Percentiles rank a stretch among this genome's conserved stretches.
phyloP scores from a whole-genome alignment of 2,113 vertebrate species.

The Puntigrus tetrazona region DNA sequence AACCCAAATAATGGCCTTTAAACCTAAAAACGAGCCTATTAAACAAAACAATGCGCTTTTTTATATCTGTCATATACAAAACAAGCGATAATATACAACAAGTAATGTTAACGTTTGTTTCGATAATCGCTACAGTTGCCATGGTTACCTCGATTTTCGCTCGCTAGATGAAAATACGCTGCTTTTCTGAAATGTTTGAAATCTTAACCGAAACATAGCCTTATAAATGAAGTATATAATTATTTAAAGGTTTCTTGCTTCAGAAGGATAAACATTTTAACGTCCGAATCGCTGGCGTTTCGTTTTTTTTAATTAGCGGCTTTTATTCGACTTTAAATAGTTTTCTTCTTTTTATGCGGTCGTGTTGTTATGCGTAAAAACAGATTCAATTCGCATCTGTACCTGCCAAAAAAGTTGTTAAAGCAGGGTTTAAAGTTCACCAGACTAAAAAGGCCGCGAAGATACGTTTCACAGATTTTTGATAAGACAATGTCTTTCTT shows the following conservation, averaged over 20 bases:
- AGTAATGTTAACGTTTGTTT: not conserved
- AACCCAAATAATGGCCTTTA: too few relatives aligned
- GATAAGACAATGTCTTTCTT: slow-evolving; percentile 36
- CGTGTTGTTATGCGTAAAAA: not conserved
- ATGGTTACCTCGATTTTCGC: not conserved
- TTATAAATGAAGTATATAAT: not conserved
- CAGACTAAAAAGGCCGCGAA: not conserved
- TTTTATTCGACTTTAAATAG: not conserved
- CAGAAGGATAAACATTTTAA: not conserved
- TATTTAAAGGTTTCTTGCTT: not conserved
- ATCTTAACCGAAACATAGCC: not conserved
- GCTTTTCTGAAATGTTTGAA: not conserved
- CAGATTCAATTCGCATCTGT: not conserved
- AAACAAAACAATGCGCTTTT: too few relatives aligned
- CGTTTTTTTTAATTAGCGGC: not conserved
- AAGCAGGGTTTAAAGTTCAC: slow-evolving; percentile 11
- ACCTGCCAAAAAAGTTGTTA: not conserved
- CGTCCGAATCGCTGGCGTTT: not conserved
- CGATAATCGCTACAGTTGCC: not conserved
- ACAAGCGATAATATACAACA: not conserved
- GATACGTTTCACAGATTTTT: not conserved
- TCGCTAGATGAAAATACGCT: not conserved
- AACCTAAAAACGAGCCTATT: too few relatives aligned
- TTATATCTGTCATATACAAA: too few relatives aligned
- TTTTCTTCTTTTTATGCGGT: not conserved